Base-by-base conservation (phyloP, 2,797 vertebrate species). In the Columba guinea region DNA sequence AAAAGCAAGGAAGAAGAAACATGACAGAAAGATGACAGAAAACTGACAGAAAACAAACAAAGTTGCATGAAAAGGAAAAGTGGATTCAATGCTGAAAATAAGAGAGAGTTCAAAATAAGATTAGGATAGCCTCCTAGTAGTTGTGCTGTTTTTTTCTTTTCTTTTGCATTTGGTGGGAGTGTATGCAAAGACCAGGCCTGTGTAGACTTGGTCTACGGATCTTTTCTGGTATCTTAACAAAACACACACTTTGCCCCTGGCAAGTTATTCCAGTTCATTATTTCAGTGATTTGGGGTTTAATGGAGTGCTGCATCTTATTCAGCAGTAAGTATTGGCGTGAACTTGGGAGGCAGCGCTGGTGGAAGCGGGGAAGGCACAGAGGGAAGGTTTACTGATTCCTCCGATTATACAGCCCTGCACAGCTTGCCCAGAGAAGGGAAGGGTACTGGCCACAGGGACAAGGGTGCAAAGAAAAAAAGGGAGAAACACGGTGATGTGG, bases 211-310 rank as follows among this genome's bases (percentile, higher is more conserved):
- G 15, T 63, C 27, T 85, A 19, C 7, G 8, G 77, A 89, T 89
- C 58, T 81, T 91, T 86, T 59, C 64, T 84, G 53, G 41, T 96
- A 89, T 90, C 86, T 96, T 92, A 90, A 89, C 37, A 94, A 92
- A 96, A 94, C 71, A 87, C 34, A 77, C 34, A 77, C 80, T 91
- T 85, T 71, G 49, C 88, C 39, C 10, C 44, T 79, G 68, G 90
- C 83, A 94, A 94, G 67, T 83, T 90, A 90, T 87, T 89, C 58
- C 83, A 79, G 80, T 48, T 94, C 80, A 90, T 80, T 91, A 93
- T 94, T 95, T 74, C 68, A 85, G 41, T 55, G 34, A 92, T 94
- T 74, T 80, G 64, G 27, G 63, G 70, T 90, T 95, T 94, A 97
- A 93, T 68, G 68, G 59, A 88, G 70, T 18, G 34, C 85, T 65